These are phyloP conservation scores for Steinernema feltiae DNA, from an alignment of 1,140 invertebrate species.

Conservation along the genomic window DNA sequence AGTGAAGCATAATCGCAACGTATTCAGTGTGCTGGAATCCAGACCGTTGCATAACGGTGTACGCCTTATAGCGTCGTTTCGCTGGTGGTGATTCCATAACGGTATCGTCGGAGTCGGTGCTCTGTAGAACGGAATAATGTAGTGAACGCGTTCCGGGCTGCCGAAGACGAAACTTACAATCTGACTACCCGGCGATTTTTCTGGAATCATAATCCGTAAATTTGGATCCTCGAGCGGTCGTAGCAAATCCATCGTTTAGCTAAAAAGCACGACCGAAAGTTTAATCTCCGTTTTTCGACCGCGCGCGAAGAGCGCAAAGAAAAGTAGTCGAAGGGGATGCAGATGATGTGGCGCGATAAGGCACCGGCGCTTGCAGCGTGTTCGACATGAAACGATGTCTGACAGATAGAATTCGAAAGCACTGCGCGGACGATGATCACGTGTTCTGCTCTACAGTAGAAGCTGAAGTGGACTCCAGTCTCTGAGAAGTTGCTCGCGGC, in stretches of 20 bases:
- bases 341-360: constrained; percentile 11
- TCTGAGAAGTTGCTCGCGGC: no score
- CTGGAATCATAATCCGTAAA: constrained; percentile 50
- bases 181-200: constrained; percentile 28
- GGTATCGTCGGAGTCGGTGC: constrained; percentile 39
- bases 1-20: constrained; percentile 45
- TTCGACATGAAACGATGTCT: background rate
- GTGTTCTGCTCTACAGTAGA: background rate
- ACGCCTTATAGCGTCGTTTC: constrained; percentile 51
- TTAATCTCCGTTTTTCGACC: constrained; percentile 9
- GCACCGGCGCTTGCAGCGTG: background rate
- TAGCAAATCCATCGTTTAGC: constrained; percentile 42
- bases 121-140: constrained; percentile 28
- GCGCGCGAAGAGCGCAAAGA: background rate
- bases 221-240: constrained; percentile 48
- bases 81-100: constrained; percentile 34
- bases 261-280: constrained; percentile 13
- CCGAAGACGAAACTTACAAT: constrained; percentile 21
- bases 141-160: background rate
- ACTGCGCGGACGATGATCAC: background rate
- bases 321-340: background rate
- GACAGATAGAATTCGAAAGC: background rate
- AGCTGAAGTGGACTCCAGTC: background rate
- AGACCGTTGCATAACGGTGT: constrained; percentile 53
- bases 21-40: constrained; percentile 56